phyloP scores from a whole-genome alignment of 2,888 invertebrate genomes.

The Listrodromus nycthemerus region DNA sequence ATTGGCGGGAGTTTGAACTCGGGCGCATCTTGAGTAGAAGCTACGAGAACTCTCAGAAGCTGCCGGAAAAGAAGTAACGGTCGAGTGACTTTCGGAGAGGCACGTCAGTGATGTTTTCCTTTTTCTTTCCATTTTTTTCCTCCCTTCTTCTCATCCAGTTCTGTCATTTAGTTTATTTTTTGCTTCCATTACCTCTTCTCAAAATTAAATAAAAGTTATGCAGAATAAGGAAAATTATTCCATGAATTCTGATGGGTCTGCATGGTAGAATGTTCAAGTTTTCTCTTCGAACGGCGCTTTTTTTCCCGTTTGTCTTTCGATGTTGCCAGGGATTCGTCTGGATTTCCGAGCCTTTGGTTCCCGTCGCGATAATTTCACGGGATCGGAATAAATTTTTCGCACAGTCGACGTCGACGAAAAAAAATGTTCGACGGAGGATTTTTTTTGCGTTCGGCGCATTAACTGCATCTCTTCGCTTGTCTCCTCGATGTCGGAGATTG shows the following conservation, averaged over 20 bases:
- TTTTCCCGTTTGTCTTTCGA: conserved; percentile 1
- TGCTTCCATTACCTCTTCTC: not conserved
- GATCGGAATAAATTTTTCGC: not conserved
- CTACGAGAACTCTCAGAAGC: conserved; percentile 4
- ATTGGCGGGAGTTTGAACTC: conserved; percentile 45
- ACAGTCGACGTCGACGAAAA: not conserved
- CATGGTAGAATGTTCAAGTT: not conserved
- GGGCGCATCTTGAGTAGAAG: conserved; percentile 1
- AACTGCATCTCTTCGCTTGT: conserved; percentile 1
- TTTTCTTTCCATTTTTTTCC: conserved; percentile 2
- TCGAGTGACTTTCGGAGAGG: conserved; percentile 4
- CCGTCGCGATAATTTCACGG: not conserved
- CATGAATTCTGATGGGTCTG: conserved; percentile 12
- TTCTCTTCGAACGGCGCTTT: not conserved
- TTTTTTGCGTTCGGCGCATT: conserved; percentile 36
- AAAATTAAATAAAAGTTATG: conserved; percentile 2
- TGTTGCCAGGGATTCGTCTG: not conserved
- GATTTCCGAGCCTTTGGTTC: not conserved
- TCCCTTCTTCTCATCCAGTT: not conserved
- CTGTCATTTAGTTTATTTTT: conserved; percentile 30
- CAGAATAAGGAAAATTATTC: not conserved
- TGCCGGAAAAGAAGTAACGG: conserved; percentile 27
- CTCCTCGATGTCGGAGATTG: conserved; percentile 4
- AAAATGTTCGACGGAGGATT: not conserved
- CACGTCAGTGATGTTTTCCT: conserved; percentile 4